A percentile compares a stretch with the other conserved stretches of the same genome.
These are phyloP conservation scores for Venturia canescens DNA, from an alignment of 1,140 invertebrate species.

Conservation along the genomic window DNA sequence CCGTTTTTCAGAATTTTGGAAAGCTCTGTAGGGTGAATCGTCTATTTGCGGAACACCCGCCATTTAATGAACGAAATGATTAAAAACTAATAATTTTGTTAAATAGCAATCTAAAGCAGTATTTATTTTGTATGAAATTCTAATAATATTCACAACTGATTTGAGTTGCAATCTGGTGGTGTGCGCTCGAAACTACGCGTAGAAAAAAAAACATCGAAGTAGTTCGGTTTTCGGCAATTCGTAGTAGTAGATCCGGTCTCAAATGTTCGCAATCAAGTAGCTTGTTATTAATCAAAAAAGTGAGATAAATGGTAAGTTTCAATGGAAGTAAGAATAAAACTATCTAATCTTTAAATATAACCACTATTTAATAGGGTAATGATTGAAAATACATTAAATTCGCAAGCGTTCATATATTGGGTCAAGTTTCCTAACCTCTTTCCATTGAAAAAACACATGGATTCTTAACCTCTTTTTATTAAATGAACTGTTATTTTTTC, in stretches of 20 bases:
- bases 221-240: not conserved
- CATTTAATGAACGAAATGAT: too few species aligned
- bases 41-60: too few species aligned
- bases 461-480: not conserved
- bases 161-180: not conserved
- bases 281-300: not conserved
- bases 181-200: not conserved
- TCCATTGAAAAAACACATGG: not conserved
- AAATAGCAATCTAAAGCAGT: too few species aligned
- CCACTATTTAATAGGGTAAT: not conserved
- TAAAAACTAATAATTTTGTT: too few species aligned
- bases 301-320: not conserved
- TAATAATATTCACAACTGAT: not conserved
- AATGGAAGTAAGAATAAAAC: not conserved
- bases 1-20: too few species aligned
- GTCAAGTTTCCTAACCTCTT: slow-evolving; percentile 6
- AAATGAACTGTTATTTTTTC: not conserved
- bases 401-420: not conserved
- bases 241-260: not conserved
- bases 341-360: not conserved
- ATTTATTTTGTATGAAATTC: too few species aligned
- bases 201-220: not conserved
- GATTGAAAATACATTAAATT: not conserved
- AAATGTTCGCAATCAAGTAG: not conserved
- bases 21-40: too few species aligned